A percentile compares a stretch with the other conserved stretches of the same genome.
Conservation (phyloP, 2,113 vertebrate genomes). For the Tympanuchus pallidicinctus region DNA sequence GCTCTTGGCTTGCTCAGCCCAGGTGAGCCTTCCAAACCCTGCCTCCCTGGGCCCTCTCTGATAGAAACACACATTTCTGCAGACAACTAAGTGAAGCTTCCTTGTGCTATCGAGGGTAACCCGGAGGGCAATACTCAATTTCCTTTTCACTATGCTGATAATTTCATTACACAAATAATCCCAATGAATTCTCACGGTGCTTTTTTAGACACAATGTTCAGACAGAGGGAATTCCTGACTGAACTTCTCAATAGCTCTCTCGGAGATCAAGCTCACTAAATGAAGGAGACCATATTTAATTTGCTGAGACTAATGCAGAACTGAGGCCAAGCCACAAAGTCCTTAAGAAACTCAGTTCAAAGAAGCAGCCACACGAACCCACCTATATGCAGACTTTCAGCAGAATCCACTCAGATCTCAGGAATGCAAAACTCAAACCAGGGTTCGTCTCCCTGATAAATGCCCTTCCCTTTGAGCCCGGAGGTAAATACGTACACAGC, state of each 20-base stretch:
- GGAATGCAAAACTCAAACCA: neutral
- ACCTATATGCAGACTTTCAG: constrained; percentile 2
- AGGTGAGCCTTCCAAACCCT: neutral
- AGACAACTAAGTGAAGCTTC: neutral
- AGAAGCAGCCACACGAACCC: constrained; percentile 16
- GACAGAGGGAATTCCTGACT: neutral
- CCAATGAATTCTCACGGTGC: neutral
- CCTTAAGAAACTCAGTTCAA: neutral
- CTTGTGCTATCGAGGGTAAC: neutral
- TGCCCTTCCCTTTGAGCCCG: neutral
- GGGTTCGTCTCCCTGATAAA: constrained; percentile 23
- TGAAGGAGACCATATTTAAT: constrained; percentile 19
- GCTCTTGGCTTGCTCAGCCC: neutral
- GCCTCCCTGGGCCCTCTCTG: neutral
- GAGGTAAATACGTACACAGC: neutral
- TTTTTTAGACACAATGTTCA: neutral
- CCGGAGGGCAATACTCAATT: neutral
- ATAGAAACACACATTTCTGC: neutral
- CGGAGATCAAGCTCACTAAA: neutral
- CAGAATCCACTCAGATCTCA: constrained; percentile 20
- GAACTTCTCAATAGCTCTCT: neutral
- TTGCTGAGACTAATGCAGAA: constrained; percentile 30
- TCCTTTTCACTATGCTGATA: neutral
- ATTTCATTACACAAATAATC: neutral
- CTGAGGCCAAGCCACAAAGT: constrained; percentile 42